phyloP scores from a whole-genome alignment of 2,888 invertebrate species.

The Pollenia labialis region DNA sequence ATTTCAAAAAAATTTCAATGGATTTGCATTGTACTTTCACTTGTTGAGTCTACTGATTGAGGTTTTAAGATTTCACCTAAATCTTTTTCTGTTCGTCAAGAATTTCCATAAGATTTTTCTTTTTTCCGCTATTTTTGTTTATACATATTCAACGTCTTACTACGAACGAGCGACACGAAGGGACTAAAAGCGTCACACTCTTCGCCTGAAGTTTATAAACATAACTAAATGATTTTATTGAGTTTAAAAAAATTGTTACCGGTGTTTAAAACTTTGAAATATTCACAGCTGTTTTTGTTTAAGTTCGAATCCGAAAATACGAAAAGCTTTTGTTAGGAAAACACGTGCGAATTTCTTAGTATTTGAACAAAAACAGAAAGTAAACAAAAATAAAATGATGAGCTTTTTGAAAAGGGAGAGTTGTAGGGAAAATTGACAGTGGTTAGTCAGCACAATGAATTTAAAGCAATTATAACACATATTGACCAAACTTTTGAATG shows the following conservation, averaged over 20 bases:
- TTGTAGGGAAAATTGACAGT: background rate
- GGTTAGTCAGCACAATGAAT: background rate
- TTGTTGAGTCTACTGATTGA: background rate
- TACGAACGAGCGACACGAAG: background rate
- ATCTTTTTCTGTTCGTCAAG: background rate
- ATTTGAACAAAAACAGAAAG: background rate
- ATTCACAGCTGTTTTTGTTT: slow-evolving; percentile 43
- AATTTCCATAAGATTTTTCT: background rate
- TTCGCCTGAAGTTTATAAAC: slow-evolving; percentile 30
- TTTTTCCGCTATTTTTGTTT: background rate
- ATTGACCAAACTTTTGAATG: too few relatives aligned
- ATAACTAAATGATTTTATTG: slow-evolving; percentile 2
- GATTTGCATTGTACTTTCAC: slow-evolving; percentile 2
- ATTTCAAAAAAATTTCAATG: background rate
- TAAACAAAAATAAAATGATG: slow-evolving; percentile 3
- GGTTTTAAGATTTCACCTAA: too few relatives aligned
- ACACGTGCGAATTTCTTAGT: slow-evolving; percentile 40
- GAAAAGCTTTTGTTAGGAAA: slow-evolving; percentile 15
- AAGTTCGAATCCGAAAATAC: slow-evolving; percentile 2
- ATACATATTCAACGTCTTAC: background rate
- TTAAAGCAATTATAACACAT: too few relatives aligned
- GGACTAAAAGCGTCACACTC: background rate
- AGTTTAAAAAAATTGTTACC: background rate
- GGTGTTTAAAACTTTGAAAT: background rate
- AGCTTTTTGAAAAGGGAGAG: slow-evolving; percentile 38